Base-by-base conservation (phyloP, 2,888 invertebrate species). In the Synanthedon andrenaeformis region DNA sequence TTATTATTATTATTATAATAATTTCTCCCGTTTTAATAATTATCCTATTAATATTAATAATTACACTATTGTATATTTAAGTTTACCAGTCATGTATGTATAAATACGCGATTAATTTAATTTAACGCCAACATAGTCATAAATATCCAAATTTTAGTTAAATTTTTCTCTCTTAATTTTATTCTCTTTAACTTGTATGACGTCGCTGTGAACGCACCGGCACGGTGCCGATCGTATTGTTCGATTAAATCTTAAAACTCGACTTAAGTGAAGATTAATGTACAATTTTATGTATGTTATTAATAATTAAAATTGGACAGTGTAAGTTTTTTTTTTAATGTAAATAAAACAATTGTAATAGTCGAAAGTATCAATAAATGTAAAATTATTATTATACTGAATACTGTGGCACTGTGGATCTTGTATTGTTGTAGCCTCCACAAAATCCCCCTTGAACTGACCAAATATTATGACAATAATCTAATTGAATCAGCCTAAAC, bases 111-210 rank as follows among this genome's bases (percentile, higher is more conserved):
- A 79, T 79, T 79, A 79, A 52, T 79, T 83, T 85, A 82, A 84
- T 82, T 84, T 84, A 83, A 83, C 75, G 76, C 81, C 78, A 79
- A 80, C 81, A 81, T 86, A 87, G 86, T 87, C 86, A 87, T 86
- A 81, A 86, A 82, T 81, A 87, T 84, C 86, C 86, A 86, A 87
- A 87, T 13, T 86, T 86, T 87, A 86, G 86, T 83, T 83, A 80
- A 82, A 82, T 74, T 72, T 83, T 80, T 78, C 76, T 76, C 73
- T 71, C 76, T 76, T 73, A 73, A 35, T 74, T 67, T 72, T 70
- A 67, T 73, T 71, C 66, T 71, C 64, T 74, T 23, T 75, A 50
- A 50, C 72, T 74, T 79, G 69, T 70, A 74, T 76, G 72, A 75
- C 75, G 72, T 75, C 70, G 75, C 72, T 69, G 70, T 74, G 76